Evolutionary conservation across 2,888 invertebrate genomes (phyloP), one percentile per base, ranked within the genome.

Genomic region (Leptothorax acervorum): DNA sequence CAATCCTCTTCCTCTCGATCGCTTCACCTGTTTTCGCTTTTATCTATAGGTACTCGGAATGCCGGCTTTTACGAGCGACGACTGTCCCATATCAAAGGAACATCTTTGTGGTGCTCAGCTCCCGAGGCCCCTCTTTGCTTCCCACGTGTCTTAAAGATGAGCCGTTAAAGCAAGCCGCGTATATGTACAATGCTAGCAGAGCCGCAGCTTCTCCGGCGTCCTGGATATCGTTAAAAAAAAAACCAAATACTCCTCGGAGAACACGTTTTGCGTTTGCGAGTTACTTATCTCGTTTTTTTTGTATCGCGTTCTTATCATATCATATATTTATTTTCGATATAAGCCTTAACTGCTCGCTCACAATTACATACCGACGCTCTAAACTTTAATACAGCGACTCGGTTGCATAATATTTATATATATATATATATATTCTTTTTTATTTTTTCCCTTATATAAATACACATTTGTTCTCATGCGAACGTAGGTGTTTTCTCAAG

Each of bases 111-210:
- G 3, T 66, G 28, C 23, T 62, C 62, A 39, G 28, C 15, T 28
- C 31, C 39, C 18, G 62, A 62, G 12, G 4, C 5, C 9, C 23
- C 8, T 31, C 28, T 31, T 31, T 31, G 9, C 5, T 18, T 31
- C 9, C 9, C 31, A 31, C 23, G 8, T 48, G 23, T 65, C 11
- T 66, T 45, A 6, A 48, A 63, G 76, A 68, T 84, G 85, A 55
- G 60, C 85, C 85, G 81, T 86, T 88, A 85, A 88, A 91, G 91
- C 8, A 90, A 91, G n/a, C 83, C 79, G 82, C 79, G 82, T 78
- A 57, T 90, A 91, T 91, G 83, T 91, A 91, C 89, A 91, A 86
- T 87, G 83, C 88, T 75, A 84, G 85, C 83, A 85, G 42, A 55
- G 42, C 85, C 66, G 82, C 83, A 66, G 86, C 31, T 78, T 53